A percentile compares a stretch with the other conserved stretches of the same genome.
Conservation (phyloP, 1,140 invertebrate species). For the Sinonovacula constricta region DNA sequence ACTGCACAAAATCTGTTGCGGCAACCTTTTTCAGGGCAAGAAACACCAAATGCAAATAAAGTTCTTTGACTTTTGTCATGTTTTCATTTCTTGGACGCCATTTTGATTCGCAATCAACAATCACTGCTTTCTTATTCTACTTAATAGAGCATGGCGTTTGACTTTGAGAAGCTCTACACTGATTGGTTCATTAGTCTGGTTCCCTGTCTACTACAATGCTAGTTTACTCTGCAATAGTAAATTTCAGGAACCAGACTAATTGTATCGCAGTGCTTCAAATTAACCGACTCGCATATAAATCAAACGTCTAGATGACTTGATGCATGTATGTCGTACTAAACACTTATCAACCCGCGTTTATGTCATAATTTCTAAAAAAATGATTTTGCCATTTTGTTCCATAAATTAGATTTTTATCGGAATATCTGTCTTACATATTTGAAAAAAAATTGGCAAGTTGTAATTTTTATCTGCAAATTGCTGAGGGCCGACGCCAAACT, state of each 20-base stretch:
- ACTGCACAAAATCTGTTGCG: background rate
- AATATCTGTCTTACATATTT: background rate
- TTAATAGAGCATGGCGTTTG: too few relatives aligned
- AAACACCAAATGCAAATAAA: background rate
- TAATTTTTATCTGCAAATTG: background rate
- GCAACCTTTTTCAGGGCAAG: background rate
- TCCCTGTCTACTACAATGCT: background rate
- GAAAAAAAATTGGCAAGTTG: background rate
- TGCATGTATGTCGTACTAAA: background rate
- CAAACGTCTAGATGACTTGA: background rate
- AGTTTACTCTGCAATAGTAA: background rate
- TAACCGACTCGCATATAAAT: background rate
- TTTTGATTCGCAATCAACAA: too few relatives aligned
- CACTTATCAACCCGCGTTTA: background rate
- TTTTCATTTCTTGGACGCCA: background rate
- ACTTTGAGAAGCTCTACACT: too few relatives aligned
- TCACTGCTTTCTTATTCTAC: too few relatives aligned
- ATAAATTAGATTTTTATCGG: background rate
- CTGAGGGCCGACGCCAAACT: background rate
- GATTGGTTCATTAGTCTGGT: too few relatives aligned
- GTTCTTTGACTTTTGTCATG: background rate
- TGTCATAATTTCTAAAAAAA: background rate
- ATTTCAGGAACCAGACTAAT: background rate
- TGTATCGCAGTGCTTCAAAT: background rate
- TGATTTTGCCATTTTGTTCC: background rate